Evolutionary conservation across 2,888 invertebrate genomes (phyloP), one percentile per base, ranked within the genome.

Genomic region (Ephialtes manifestator): DNA sequence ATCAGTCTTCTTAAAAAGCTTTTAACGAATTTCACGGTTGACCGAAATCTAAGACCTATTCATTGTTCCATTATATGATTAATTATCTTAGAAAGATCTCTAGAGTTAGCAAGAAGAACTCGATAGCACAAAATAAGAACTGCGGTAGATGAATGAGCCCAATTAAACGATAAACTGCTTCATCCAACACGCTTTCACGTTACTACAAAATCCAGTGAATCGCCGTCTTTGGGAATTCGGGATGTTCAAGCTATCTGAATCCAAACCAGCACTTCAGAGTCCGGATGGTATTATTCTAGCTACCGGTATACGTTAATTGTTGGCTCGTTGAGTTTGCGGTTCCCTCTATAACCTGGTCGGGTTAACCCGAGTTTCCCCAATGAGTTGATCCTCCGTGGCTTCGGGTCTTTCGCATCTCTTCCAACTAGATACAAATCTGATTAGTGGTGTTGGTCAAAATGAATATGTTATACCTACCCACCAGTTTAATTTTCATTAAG

Each of bases 271-370:
- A 5, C 20, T 35, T 76, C 76, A 51, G 51, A 76, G 11, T 20
- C 51, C 7, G 1, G 7, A 65, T 15, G 18, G 28, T 18, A 20
- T n/a, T 35, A 39, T 51, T 24, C 51, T 13, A 39, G 55, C 53
- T 51, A 70, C 35, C 28, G 48, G 46, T 76, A 15, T 11, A 39
- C 28, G 68, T 60, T 78, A 78, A 83, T 78, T 68, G 83, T 72
- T 78, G 58, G 83, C 53, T 72, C 39, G 55, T 60, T 67, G 65
- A 83, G 67, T 78, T 78, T 67, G 72, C 68, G 60, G 77, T 74
- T 78, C 24, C 24, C 39, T 67, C 60, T 58, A 20, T 53, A 60
- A 71, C 58, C 60, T 68, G n/a, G 5, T 31, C 53, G 51, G 71
- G 63, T 81, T 72, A 72, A 48, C 67, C 65, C 48, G 63, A 68